These are phyloP conservation scores for Alethe diademata DNA, from an alignment of 2,113 vertebrate genomes.

Conservation along the genomic window DNA sequence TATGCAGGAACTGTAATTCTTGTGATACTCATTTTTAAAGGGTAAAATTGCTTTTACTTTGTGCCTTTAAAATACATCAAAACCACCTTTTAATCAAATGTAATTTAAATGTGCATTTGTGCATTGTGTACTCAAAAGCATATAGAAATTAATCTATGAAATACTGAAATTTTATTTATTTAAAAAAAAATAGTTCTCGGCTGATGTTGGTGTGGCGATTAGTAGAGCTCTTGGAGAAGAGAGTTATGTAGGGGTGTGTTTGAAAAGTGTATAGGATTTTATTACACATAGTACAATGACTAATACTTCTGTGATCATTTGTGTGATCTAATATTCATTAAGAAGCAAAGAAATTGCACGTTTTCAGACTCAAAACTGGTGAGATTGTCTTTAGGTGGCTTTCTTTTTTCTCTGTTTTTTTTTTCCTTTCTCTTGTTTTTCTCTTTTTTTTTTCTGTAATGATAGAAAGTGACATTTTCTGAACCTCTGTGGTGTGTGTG, in stretches of 20 bases:
- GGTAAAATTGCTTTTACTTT: neutral
- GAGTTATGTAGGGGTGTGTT: neutral
- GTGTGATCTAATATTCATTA: neutral
- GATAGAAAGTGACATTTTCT: neutral
- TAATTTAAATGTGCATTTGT: neutral
- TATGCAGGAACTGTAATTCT: neutral
- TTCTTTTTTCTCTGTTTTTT: neutral
- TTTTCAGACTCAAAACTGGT: neutral
- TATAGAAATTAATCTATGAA: neutral
- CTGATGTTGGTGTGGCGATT: neutral
- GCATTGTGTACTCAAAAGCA: neutral
- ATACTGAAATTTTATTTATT: neutral
- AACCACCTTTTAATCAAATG: neutral
- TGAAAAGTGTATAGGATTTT: neutral
- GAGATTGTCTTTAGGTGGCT: neutral
- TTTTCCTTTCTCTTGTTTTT: neutral
- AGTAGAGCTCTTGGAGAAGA: neutral
- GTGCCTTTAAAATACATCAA: neutral
- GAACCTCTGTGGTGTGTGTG: neutral
- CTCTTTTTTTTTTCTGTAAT: neutral
- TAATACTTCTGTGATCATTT: neutral
- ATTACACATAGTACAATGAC: neutral
- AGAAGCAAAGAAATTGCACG: neutral
- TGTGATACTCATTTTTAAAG: neutral
- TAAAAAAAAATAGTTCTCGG: rapidly evolving